phyloP scores from a whole-genome alignment of 2,797 vertebrate genomes.

The Caiman crocodilus region DNA sequence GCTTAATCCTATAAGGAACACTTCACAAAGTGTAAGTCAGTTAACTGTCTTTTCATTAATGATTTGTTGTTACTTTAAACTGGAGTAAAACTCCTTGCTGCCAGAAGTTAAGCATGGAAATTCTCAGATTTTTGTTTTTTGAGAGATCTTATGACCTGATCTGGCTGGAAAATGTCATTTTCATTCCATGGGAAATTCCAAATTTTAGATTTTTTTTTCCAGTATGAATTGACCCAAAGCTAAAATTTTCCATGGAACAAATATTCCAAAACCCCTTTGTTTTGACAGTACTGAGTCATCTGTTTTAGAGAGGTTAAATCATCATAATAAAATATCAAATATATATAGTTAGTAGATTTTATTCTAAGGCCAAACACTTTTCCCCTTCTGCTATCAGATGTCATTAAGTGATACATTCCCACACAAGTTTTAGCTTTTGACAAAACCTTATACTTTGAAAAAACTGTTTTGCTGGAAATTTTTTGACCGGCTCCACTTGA shows the following conservation, averaged over 20 bases:
- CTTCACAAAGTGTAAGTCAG: neutral
- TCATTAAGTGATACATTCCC: neutral
- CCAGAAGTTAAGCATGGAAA: neutral
- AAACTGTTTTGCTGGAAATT: neutral
- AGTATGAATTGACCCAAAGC: neutral
- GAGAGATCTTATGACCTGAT: accelerated
- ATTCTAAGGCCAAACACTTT: neutral
- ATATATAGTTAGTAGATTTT: too few species aligned
- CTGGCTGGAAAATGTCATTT: neutral
- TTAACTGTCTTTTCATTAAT: neutral
- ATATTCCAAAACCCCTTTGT: neutral
- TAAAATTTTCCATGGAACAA: neutral
- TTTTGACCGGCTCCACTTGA: neutral
- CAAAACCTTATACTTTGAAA: neutral
- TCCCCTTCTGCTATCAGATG: neutral
- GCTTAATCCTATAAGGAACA: neutral
- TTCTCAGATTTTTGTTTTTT: neutral
- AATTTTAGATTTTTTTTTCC: neutral
- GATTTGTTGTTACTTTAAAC: neutral
- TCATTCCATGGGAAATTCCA: neutral
- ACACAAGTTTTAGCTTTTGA: neutral
- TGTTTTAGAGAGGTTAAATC: neutral
- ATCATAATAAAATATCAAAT: neutral
- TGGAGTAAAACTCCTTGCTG: neutral
- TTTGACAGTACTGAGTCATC: neutral